Base-by-base conservation (phyloP, 2,113 vertebrate genomes). In the Eudyptes chrysolophus region DNA sequence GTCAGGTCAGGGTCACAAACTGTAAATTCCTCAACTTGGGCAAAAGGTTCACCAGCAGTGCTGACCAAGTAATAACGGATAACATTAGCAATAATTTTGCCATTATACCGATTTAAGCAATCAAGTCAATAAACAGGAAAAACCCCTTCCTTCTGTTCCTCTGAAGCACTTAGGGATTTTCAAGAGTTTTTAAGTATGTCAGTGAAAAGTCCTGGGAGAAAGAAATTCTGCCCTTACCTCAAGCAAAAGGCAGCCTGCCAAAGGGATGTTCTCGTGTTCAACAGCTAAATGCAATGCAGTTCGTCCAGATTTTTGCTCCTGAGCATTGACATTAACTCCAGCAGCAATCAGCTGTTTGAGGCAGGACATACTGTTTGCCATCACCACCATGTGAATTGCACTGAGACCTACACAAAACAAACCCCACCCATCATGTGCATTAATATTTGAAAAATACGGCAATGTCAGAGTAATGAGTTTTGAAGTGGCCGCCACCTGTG, bases 221-320 rank as follows among this genome's bases (percentile, higher is more conserved):
- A 69, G 42, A 70, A 86, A 49, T 83, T 54, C 40, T 82, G 48
- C 4, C 22, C 77, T 97, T 92, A 99, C 99, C 99, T 99, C 99
- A 72, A 99, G 98, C 62, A 99, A 98, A 94, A 99, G 98, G 96
- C 99, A 99, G 87, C 99, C 99, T 1, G 99, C 99, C 95, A 99
- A 91, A 8, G 99, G 99, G 80, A 99, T 96, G 69, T 99, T 99
- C 85, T 99, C 98, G 0, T 96, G 96, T 93, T 99, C 99, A 4
- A 99, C 99, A 48, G 99, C 99, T 58, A 99, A 97, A 91, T 99
- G 99, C 62, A 99, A 97, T 0, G 99, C 98, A 0, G 99, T 99
- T 85, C 99, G 98, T 16, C 99, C 99, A 1, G 99, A 98, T 87
- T 99, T 99, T 66, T 98, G 98, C 87, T 99, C 99, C 97, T 98